Conservation (phyloP, 2,797 vertebrate species). For the Neomorphus geoffroyi region DNA sequence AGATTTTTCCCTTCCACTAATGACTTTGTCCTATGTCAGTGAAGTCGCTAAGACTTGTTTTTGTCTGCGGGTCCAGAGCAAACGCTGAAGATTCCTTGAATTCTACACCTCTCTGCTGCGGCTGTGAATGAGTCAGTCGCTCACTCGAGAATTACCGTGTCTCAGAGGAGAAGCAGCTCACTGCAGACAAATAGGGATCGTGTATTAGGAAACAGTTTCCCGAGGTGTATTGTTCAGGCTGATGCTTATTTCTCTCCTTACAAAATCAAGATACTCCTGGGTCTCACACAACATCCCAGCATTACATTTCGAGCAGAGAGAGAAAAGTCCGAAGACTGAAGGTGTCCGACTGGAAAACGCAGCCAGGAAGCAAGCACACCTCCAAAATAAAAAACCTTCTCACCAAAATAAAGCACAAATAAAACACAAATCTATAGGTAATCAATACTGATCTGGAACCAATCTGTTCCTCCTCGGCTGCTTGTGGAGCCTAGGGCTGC, state of each 20-base stretch:
- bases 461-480: background rate
- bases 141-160: background rate
- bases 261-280: background rate
- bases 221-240: background rate
- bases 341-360: background rate
- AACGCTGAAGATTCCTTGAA: background rate
- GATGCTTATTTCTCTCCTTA: background rate
- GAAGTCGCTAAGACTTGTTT: background rate
- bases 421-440: background rate
- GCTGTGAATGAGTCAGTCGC: background rate
- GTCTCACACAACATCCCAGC: background rate
- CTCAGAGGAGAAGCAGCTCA: background rate
- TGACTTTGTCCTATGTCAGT: background rate
- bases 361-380: background rate
- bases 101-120: background rate
- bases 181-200: background rate
- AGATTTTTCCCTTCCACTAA: background rate
- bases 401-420: background rate
- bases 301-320: background rate
- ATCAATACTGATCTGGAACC: constrained; percentile 52
- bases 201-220: background rate
- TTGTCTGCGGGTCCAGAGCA: background rate
- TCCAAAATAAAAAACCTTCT: background rate
- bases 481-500: background rate
- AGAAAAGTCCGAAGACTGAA: background rate